phyloP scores from a whole-genome alignment of 2,797 vertebrate genomes.

The Eulemur mongoz region DNA sequence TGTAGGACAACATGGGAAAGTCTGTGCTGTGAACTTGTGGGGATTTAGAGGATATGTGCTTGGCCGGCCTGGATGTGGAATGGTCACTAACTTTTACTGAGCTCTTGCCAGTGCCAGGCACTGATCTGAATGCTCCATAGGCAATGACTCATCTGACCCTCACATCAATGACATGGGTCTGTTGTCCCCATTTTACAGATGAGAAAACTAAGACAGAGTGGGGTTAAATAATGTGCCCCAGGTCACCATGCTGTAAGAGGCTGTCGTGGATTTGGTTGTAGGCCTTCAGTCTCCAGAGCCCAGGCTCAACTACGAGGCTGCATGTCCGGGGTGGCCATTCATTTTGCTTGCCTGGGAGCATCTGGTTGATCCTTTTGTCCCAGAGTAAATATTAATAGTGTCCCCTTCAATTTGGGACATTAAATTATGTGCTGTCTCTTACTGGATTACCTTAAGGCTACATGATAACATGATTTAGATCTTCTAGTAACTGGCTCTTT shows the following conservation, averaged over 20 bases:
- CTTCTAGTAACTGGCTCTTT: background rate
- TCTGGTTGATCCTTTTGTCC: background rate
- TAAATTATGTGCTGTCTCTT: background rate
- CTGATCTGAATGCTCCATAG: background rate
- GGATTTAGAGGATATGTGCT: background rate
- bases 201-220: conserved; percentile 2
- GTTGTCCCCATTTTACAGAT: background rate
- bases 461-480: background rate
- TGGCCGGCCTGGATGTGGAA: background rate
- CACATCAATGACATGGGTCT: background rate
- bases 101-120: background rate
- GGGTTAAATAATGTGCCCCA: background rate
- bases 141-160: background rate
- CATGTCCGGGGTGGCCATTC: accelerated
- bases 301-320: background rate
- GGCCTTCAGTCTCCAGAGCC: background rate
- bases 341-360: background rate
- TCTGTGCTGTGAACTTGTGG: background rate
- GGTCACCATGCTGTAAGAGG: background rate
- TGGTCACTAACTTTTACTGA: background rate
- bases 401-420: background rate
- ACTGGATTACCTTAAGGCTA: background rate
- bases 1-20: background rate
- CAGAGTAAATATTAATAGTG: background rate
- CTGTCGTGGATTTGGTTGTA: background rate